A percentile compares a stretch with the other conserved stretches of the same genome.
phyloP scores from a whole-genome alignment of 2,888 invertebrate genomes.

The Flabesymbios commensalis region DNA sequence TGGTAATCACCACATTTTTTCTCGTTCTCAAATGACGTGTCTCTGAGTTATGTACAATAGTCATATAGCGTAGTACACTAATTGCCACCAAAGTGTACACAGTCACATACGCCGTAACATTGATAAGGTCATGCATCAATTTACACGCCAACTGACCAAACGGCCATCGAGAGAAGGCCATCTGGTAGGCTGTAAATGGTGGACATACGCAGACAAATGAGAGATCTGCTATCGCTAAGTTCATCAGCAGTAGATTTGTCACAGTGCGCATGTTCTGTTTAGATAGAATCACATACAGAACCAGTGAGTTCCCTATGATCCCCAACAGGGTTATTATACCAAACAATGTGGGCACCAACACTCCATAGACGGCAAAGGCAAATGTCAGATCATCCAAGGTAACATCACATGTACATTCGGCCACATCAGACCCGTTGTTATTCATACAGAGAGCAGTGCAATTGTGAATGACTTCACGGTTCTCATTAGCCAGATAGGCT shows the following conservation, averaged over 20 bases:
- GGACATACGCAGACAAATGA: conserved; percentile 88
- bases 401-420: no score
- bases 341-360: conserved; percentile 68
- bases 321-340: conserved; percentile 82
- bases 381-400: no score
- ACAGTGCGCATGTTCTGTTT: conserved; percentile 83
- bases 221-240: conserved; percentile 83
- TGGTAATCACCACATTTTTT: conserved; percentile 69
- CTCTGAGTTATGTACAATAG: conserved; percentile 27
- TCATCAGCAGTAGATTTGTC: conserved; percentile 85
- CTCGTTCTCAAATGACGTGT: conserved; percentile 78
- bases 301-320: conserved; percentile 80
- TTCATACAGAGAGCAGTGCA: no score
- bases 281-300: conserved; percentile 82
- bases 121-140: conserved; percentile 85
- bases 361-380: no score
- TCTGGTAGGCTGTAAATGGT: conserved; percentile 79
- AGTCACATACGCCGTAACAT: conserved; percentile 86
- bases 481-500: no score
- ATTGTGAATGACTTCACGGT: no score
- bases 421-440: no score
- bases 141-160: conserved; percentile 87
- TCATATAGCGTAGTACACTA: conserved; percentile 25
- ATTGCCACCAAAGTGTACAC: conserved; percentile 70
- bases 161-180: conserved; percentile 73